phyloP scores from a whole-genome alignment of 2,797 vertebrate genomes.

The Gambusia yucatana region DNA sequence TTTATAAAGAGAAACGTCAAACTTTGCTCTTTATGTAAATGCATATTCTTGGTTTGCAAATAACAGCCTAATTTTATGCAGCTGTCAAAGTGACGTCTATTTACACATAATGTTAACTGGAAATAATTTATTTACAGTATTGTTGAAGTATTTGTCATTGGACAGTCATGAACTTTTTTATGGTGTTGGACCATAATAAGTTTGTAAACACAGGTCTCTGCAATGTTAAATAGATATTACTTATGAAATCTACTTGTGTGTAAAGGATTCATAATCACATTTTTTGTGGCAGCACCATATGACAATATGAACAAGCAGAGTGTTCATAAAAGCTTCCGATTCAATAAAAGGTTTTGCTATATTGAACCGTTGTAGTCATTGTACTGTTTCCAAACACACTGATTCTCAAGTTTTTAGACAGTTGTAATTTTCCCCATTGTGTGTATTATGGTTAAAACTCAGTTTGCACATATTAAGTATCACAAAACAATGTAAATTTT shows the following conservation, averaged over 20 bases:
- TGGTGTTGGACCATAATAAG: too few relatives aligned
- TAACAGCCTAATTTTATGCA: neutral
- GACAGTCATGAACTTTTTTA: neutral
- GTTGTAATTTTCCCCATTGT: neutral
- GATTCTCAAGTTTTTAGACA: neutral
- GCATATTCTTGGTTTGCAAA: neutral
- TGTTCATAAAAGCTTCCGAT: neutral
- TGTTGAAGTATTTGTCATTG: too few relatives aligned
- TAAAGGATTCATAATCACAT: neutral
- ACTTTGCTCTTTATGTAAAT: neutral
- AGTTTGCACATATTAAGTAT: neutral
- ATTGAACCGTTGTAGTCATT: neutral
- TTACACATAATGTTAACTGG: too few relatives aligned
- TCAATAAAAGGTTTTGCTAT: neutral
- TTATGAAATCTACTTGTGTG: neutral
- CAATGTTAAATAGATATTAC: neutral
- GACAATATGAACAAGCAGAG: neutral
- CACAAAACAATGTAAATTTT: neutral
- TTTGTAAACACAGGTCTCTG: too few relatives aligned
- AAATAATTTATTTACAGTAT: neutral
- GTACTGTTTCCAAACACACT: neutral
- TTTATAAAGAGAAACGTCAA: neutral
- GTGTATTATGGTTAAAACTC: neutral
- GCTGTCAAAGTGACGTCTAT: neutral
- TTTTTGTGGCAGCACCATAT: neutral